A percentile compares a stretch with the other conserved stretches of the same genome.
Evolutionary conservation across 1,140 invertebrate genomes (phyloP).

Genomic region (Drosophila santomea): DNA sequence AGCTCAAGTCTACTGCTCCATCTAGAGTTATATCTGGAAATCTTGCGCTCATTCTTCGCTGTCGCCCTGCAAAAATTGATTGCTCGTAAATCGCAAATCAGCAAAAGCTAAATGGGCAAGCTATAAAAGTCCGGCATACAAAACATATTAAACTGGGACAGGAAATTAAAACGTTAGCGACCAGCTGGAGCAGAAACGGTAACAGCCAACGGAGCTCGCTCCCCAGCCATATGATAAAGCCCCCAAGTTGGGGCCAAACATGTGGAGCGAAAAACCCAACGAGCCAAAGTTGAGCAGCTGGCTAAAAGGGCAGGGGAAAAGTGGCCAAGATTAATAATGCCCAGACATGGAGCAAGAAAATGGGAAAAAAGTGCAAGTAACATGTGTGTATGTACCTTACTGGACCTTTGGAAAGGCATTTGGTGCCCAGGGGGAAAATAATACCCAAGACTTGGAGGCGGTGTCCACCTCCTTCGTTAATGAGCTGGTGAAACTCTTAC

Average conservation of each 20-base stretch:
- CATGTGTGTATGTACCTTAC: conserved; percentile 8
- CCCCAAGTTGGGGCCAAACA: conserved; percentile 20
- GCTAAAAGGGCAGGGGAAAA: conserved; percentile 30
- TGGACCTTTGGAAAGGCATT: conserved; percentile 1
- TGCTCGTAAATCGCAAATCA: conserved; percentile 41
- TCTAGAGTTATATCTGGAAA: conserved; percentile 10
- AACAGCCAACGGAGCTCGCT: conserved; percentile 26
- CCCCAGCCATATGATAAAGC: conserved; percentile 43
- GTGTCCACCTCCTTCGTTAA: conserved; percentile 6
- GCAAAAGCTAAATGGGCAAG: conserved; percentile 21
- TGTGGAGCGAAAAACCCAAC: conserved; percentile 51
- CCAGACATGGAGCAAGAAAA: conserved; percentile 34
- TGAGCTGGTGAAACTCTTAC: conserved; percentile 7
- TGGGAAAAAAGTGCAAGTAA: conserved; percentile 64
- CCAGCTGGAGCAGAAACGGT: conserved; percentile 53
- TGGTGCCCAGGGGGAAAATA: neutral
- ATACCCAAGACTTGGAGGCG: neutral
- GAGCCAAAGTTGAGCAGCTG: conserved; percentile 43
- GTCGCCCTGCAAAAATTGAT: conserved; percentile 13
- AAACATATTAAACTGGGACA: conserved; percentile 55
- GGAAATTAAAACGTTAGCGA: conserved; percentile 66
- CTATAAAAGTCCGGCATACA: conserved; percentile 35
- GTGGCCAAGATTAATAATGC: conserved; percentile 58
- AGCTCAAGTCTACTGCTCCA: neutral
- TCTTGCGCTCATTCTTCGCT: neutral